Evolutionary conservation across 2,888 invertebrate genomes (phyloP).

Genomic region (Tromatobia lineatoria): DNA sequence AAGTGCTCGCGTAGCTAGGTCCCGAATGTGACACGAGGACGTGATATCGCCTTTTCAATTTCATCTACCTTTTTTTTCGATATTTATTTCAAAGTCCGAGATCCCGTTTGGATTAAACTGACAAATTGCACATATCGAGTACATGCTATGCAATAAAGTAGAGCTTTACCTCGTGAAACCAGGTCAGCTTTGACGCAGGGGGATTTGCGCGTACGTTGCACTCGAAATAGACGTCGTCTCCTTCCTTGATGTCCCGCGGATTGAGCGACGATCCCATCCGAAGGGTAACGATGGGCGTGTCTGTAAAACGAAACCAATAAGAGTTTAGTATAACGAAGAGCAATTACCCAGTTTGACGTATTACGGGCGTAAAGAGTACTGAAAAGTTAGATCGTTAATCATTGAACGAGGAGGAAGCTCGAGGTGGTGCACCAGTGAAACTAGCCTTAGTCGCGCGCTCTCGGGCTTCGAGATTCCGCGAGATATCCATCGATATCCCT

Average conservation of each 20-base stretch:
- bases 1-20: no score
- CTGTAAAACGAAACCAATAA: constrained; percentile 86
- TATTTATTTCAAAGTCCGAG: no score
- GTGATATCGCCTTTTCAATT: background rate
- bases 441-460: background rate
- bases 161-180: constrained; percentile 94
- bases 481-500: constrained; percentile 38
- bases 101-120: background rate
- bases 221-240: constrained; percentile 96
- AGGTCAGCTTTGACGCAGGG: constrained; percentile 92
- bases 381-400: constrained; percentile 59
- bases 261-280: constrained; percentile 94
- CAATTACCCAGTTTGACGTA: constrained; percentile 45
- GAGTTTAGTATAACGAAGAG: constrained; percentile 48
- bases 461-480: constrained; percentile 1
- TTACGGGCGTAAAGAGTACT: constrained; percentile 30
- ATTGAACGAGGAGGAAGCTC: constrained; percentile 30
- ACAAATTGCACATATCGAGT: background rate
- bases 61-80: background rate
- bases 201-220: constrained; percentile 95
- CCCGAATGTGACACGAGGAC: background rate
- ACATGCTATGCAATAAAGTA: background rate
- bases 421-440: background rate
- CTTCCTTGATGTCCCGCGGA: constrained; percentile 95
- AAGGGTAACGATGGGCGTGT: constrained; percentile 92